Evolutionary conservation across 1,140 invertebrate species (phyloP).

Genomic region (Spodoptera frugiperda): DNA sequence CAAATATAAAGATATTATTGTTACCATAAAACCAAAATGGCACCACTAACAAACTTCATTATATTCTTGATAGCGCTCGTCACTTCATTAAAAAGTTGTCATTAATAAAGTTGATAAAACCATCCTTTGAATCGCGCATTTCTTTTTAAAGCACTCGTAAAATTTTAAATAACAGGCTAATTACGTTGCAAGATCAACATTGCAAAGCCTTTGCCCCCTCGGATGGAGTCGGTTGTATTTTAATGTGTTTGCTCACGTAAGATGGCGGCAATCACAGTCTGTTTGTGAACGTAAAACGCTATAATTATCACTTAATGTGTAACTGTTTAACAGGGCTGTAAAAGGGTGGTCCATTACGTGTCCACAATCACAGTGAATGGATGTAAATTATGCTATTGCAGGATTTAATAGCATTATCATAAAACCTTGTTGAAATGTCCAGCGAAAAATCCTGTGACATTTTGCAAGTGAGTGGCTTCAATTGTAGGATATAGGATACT

Average conservation of each 20-base stretch:
- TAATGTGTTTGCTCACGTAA: constrained; percentile 31
- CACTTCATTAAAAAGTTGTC: too few relatives aligned
- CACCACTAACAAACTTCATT: too few relatives aligned
- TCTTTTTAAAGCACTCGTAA: not conserved
- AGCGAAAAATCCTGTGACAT: too few relatives aligned
- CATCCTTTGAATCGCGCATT: not conserved
- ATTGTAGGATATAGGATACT: too few relatives aligned
- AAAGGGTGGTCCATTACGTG: constrained; percentile 5
- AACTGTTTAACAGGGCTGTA: constrained; percentile 11
- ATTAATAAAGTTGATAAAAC: not conserved
- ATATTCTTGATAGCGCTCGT: too few relatives aligned
- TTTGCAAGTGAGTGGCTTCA: too few relatives aligned
- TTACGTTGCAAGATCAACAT: constrained; percentile 33
- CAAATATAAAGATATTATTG: too few relatives aligned
- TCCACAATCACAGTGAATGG: not conserved
- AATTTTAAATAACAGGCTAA: constrained; percentile 14
- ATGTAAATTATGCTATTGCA: not conserved
- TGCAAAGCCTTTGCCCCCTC: constrained; percentile 4
- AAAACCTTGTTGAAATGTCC: too few relatives aligned
- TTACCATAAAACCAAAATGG: too few relatives aligned
- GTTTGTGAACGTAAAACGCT: constrained; percentile 15
- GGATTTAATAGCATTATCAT: not conserved
- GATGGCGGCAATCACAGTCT: constrained; percentile 15
- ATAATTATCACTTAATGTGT: constrained; percentile 19
- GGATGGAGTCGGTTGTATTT: constrained; percentile 14